phyloP scores from a whole-genome alignment of 2,797 vertebrate species.

The Discoglossus pictus region DNA sequence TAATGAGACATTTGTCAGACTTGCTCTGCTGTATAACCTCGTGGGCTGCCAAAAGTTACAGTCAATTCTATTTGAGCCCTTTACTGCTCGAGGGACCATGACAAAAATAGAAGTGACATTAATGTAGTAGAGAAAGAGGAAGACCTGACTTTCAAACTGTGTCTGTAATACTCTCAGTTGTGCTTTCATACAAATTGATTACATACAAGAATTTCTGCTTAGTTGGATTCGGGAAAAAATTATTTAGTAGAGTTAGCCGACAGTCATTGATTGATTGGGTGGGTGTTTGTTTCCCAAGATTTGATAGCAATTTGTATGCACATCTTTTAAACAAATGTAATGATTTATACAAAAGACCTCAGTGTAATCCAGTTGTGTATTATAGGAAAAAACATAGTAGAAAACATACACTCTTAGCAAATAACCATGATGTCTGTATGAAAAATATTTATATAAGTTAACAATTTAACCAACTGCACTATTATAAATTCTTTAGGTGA shows the following conservation, averaged over 20 bases:
- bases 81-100: slow-evolving; percentile 25
- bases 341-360: too few relatives aligned
- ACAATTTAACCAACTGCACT: too few relatives aligned
- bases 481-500: too few relatives aligned
- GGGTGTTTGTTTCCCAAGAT: slow-evolving; percentile 18
- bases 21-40: background rate
- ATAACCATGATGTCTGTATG: too few relatives aligned
- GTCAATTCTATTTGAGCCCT: slow-evolving; percentile 13
- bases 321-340: too few relatives aligned
- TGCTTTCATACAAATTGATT: slow-evolving; percentile 38
- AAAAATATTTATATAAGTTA: too few relatives aligned
- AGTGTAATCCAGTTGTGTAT: too few relatives aligned
- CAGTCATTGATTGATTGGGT: slow-evolving; percentile 28
- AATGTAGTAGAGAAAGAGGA: slow-evolving; percentile 19
- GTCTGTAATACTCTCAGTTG: background rate
- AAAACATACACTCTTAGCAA: too few relatives aligned
- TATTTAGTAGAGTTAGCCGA: slow-evolving; percentile 11
- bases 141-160: slow-evolving; percentile 18
- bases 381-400: too few relatives aligned
- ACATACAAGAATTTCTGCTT: slow-evolving; percentile 15
- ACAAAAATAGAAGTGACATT: slow-evolving; percentile 36
- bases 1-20: slow-evolving; percentile 27
- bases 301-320: slow-evolving; percentile 3
- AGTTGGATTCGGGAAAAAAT: slow-evolving; percentile 34
- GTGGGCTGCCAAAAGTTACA: slow-evolving; percentile 14